phyloP scores from a whole-genome alignment of 1,140 invertebrate species.

The Drosophila pachea region DNA sequence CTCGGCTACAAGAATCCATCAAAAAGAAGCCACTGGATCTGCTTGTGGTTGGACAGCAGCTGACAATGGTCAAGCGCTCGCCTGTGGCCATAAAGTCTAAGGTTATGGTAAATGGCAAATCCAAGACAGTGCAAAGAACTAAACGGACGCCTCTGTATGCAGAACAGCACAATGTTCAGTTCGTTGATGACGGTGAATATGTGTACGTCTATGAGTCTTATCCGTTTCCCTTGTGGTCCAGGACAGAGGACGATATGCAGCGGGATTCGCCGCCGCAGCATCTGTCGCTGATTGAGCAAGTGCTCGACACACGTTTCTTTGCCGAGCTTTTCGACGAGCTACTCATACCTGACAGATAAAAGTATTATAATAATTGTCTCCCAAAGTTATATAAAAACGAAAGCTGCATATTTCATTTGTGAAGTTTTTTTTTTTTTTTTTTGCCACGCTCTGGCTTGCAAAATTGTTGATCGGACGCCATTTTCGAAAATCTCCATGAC shows the following conservation, averaged over 20 bases:
- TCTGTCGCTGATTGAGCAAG: neutral
- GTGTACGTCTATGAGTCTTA: slow-evolving; percentile 5
- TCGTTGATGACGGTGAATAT: slow-evolving; percentile 1
- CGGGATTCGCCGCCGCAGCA: slow-evolving; percentile 1
- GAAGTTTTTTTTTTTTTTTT: no score
- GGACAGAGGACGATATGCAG: neutral
- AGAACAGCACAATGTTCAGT: neutral
- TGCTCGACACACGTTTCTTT: slow-evolving; percentile 4
- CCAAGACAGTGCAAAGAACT: no score
- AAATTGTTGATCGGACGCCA: no score
- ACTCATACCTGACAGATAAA: neutral
- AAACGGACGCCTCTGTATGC: neutral
- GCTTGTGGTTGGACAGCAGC: slow-evolving; percentile 28
- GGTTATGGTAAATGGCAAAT: neutral
- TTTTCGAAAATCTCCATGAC: no score
- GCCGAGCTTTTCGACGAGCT: slow-evolving; percentile 12
- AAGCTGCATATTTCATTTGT: no score
- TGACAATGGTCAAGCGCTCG: slow-evolving; percentile 8
- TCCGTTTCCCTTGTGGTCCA: neutral
- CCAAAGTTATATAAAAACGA: no score
- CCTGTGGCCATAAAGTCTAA: no score
- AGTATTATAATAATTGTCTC: no score
- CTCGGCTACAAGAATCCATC: neutral
- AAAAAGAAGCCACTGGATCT: slow-evolving; percentile 5
- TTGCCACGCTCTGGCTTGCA: no score